A percentile compares a stretch with the other conserved stretches of the same genome.
Conservation (phyloP, 2,113 vertebrate species). For the Sebastes schlegelii region DNA sequence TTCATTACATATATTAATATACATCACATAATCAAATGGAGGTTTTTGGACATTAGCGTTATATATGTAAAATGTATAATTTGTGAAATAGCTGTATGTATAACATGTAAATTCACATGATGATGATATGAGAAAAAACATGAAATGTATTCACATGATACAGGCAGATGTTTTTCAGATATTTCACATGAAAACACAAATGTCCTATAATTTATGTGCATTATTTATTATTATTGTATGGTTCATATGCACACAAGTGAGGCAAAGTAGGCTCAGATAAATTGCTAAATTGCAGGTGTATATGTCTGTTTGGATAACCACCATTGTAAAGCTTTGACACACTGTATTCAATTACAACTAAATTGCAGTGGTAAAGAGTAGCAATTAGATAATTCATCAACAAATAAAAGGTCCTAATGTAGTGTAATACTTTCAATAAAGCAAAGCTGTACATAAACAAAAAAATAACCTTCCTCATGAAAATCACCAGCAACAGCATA, state of each 20-base stretch:
- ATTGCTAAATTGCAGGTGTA: no score
- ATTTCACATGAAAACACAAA: neutral
- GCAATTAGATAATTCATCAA: neutral
- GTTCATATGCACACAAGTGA: neutral
- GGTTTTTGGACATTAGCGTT: neutral
- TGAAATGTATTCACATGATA: no score
- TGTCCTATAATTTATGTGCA: neutral
- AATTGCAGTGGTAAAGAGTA: constrained; percentile 4
- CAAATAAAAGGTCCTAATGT: neutral
- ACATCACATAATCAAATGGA: no score
- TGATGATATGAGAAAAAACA: neutral
- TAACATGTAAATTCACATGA: neutral
- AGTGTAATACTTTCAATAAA: neutral
- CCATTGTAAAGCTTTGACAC: neutral
- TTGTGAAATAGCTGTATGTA: neutral
- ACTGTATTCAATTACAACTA: neutral
- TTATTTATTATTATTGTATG: neutral
- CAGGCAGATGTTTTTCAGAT: neutral
- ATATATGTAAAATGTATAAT: neutral
- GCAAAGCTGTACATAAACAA: neutral
- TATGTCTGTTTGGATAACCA: neutral
- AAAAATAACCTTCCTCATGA: neutral
- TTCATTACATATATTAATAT: no score
- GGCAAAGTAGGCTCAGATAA: neutral
- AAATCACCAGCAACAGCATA: neutral